Evolutionary conservation across 2,888 invertebrate species (phyloP), one percentile per base, ranked within the genome.

Genomic region (Drosophila formosana): DNA sequence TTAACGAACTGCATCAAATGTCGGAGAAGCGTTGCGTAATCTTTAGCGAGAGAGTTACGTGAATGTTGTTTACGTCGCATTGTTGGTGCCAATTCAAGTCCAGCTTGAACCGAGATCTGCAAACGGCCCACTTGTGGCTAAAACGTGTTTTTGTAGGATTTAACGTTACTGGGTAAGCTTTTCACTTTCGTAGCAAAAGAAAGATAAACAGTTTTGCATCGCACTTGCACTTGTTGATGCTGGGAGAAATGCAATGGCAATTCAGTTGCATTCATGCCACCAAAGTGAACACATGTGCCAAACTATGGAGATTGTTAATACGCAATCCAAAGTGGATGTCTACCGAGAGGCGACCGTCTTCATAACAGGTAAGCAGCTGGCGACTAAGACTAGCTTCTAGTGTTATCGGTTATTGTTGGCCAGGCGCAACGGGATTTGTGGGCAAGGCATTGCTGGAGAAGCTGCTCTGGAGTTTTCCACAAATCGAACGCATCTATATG

Each of bases 361-460:
- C 64, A 89, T 92, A 66, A 92, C 91, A 47, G 91, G 91, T 80
- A 71, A 73, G 66, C 51, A 73, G 66, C 51, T 25, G 37, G 5
- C 6, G 28, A 23, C 6, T 25, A 1, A 2, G 4, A 13, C 32
- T 39, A 7, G 13, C 4, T 23, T 9, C 11, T 28, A 41, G 1
- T 25, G 18, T 8, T 25, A 11, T 23, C 37, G 7, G 23, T 7
- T 32, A 37, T 7, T 95, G 58, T 87, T 94, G 41, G 92, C 95
- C 94, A 23, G 96, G 96, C 4, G 95, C 94, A 6, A 97, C 96
- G 18, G 98, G 98, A n/a, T 98, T 98, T 91, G 94, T 98, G 53
- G 98, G 98, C 34, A 98, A 98, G 93, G 97, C 97, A 0, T 93
- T 99, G 2, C 93, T 99, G 68, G 99, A 99, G 93, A 99, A 99